Conservation (phyloP, 2,797 vertebrate species). For the Spinibarbus caldwelli region DNA sequence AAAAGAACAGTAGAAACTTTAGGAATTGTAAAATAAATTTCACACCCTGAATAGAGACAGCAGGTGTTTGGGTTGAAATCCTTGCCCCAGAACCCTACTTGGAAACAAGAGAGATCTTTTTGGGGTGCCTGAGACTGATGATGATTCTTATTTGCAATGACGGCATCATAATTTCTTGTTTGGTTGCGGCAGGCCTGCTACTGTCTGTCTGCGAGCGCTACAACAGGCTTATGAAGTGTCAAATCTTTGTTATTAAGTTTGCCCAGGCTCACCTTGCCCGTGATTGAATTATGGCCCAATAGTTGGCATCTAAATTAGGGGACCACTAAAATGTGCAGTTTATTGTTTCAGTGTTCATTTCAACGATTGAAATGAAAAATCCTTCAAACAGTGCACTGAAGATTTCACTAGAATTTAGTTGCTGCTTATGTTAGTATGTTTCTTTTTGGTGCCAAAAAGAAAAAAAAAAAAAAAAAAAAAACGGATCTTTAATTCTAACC, state of each 20-base stretch:
- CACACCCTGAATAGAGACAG: background rate
- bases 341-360: constrained; percentile 47
- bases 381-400: constrained; percentile 28
- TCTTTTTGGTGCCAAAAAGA: background rate
- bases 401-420: background rate
- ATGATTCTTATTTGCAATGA: constrained; percentile 48
- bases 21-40: background rate
- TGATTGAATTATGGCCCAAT: constrained; percentile 43
- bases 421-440: background rate
- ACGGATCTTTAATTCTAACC: background rate
- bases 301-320: constrained; percentile 35
- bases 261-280: constrained; percentile 19
- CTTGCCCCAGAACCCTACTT: background rate
- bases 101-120: constrained; percentile 13
- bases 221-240: constrained; percentile 27
- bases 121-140: constrained; percentile 40
- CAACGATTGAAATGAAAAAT: constrained; percentile 15
- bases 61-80: constrained; percentile 10
- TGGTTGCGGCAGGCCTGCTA: background rate
- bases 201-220: constrained; percentile 18
- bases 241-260: constrained; percentile 35
- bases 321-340: constrained; percentile 25
- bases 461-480: too few relatives aligned
- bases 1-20: background rate
- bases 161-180: constrained; percentile 35